Conservation (phyloP, 2,113 vertebrate species). For the Actenoides hombroni region DNA sequence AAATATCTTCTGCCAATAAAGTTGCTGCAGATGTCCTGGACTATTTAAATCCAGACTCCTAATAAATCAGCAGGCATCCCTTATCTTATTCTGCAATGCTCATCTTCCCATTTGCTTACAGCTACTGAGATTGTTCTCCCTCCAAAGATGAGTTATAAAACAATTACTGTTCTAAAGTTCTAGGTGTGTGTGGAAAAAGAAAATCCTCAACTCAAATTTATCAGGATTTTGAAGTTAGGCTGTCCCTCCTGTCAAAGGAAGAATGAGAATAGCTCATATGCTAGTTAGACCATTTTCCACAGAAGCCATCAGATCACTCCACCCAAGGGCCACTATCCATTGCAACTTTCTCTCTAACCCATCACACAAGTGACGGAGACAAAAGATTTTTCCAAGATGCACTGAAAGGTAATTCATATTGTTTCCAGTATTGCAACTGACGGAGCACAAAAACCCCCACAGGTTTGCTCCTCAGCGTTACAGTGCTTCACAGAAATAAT, state of each 20-base stretch:
- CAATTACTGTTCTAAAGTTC: neutral
- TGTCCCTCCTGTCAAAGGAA: neutral
- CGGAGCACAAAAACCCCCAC: neutral
- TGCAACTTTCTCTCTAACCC: neutral
- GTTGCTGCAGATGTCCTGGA: neutral
- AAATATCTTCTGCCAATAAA: neutral
- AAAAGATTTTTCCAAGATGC: neutral
- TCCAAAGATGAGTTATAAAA: neutral
- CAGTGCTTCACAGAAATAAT: neutral
- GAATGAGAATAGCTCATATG: neutral
- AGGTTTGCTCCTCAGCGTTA: accelerated
- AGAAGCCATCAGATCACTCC: neutral
- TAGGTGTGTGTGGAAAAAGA: neutral
- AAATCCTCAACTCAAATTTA: neutral
- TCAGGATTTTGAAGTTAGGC: neutral
- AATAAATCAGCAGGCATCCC: neutral
- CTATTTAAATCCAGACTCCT: neutral
- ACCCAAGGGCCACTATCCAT: neutral
- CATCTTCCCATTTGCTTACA: neutral
- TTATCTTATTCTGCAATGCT: neutral
- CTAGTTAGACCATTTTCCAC: neutral
- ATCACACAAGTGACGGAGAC: neutral
- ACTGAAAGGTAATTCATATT: neutral
- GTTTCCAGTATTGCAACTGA: neutral
- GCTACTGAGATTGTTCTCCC: neutral